Evolutionary conservation across 2,113 vertebrate genomes (phyloP), one percentile per base, ranked within the genome.

Genomic region (Leucosticte australis): DNA sequence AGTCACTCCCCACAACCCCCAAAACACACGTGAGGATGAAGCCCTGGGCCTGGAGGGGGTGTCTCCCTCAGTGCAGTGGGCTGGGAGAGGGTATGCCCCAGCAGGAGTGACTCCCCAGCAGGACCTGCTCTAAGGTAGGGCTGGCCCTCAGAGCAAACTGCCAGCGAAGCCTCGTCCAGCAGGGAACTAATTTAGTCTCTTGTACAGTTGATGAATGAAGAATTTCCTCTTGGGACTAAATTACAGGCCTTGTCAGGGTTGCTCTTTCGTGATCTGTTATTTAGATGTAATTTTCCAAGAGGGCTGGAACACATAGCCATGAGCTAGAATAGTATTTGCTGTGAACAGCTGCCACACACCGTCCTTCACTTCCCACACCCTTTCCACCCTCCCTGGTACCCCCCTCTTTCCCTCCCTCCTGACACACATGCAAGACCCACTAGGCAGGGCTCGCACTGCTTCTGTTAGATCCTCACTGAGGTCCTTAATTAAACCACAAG

Each of bases 181-280:
- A 97, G 82, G 96, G 94, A 97, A 97, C 98, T 97, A 98, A 98
- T 98, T 98, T 98, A 95, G 97, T 85, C 97, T 97, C 96, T 95
- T 82, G 94, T 95, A 96, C 73, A 93, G 96, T 97, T 98, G 98
- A 98, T 98, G 98, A 98, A 98, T 98, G 97, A 98, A 98, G 98
- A 98, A 98, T 98, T 98, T 98, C 98, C 98, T 98, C 98, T 98
- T 96, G 92, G 90, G 97, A 97, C 97, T 98, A 98, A 98, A 98
- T 98, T 98, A 98, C 97, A 98, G 98, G 97, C 95, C 97, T 98
- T 70, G 92, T 95, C 71, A 93, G 97, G 96, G 97, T 96, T 97
- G 95, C 95, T 97, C 96, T 98, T 98, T 98, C 92, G 83, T 97
- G 98, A 98, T 98, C 98, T 98, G 97, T 98, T 98, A 98, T 98